Conservation (phyloP, 2,888 invertebrate species). For the Anthrax anthrax region DNA sequence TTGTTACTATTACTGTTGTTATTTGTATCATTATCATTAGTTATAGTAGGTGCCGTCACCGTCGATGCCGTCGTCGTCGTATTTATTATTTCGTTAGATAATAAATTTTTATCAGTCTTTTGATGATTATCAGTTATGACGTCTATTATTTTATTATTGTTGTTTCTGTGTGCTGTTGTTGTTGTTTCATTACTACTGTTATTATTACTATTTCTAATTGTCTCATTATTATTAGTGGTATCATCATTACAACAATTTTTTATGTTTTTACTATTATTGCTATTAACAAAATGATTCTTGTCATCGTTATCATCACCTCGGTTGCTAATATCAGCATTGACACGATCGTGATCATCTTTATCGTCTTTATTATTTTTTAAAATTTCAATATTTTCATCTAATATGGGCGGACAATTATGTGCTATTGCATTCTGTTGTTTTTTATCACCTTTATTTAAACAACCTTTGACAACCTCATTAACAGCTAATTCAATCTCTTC, state of each 20-base stretch:
- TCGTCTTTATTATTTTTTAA: slow-evolving; percentile 2
- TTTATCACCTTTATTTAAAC: slow-evolving; percentile 34
- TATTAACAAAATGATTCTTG: background rate
- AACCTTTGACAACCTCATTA: slow-evolving; percentile 38
- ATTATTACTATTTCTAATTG: slow-evolving; percentile 2
- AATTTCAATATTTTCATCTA: background rate
- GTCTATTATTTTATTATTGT: slow-evolving; percentile 11
- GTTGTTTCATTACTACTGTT: slow-evolving; percentile 9
- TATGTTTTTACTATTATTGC: slow-evolving; percentile 2
- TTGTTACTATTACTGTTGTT: background rate
- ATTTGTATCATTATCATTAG: slow-evolving; percentile 14
- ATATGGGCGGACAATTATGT: background rate
- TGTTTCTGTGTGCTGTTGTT: slow-evolving; percentile 10
- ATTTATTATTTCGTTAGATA: slow-evolving; percentile 22
- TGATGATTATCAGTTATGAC: slow-evolving; percentile 29
- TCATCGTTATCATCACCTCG: background rate
- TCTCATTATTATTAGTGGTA: slow-evolving; percentile 21
- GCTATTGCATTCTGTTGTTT: background rate
- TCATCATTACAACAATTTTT: slow-evolving; percentile 20
- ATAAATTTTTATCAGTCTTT: slow-evolving; percentile 32
- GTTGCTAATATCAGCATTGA: no score
- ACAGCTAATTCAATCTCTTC: slow-evolving; percentile 40
- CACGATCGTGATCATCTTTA: slow-evolving; percentile 1
- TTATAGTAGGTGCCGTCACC: slow-evolving; percentile 6
- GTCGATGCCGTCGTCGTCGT: slow-evolving; percentile 8